phyloP scores from a whole-genome alignment of 2,888 invertebrate genomes.

The Scaptomyza reducta region DNA sequence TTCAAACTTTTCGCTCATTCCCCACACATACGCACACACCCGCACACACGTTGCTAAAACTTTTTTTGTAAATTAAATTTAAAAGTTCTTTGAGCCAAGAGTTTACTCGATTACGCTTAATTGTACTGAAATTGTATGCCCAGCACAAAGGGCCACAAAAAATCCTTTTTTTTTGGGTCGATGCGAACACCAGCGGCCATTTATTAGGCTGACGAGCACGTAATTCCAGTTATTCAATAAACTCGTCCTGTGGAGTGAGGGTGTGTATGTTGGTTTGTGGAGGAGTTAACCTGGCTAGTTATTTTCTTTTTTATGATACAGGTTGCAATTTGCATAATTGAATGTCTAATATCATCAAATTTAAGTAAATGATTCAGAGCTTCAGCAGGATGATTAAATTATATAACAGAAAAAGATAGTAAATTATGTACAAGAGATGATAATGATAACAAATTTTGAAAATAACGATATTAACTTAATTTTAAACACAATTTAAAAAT shows the following conservation, averaged over 20 bases:
- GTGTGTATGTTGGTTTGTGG: not conserved
- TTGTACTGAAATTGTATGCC: constrained; percentile 30
- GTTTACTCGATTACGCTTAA: constrained; percentile 59
- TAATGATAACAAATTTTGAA: not conserved
- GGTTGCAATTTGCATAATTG: not conserved
- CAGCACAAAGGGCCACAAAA: constrained; percentile 8
- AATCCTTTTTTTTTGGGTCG: constrained; percentile 2
- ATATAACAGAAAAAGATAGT: too few species aligned
- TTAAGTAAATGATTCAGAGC: not conserved
- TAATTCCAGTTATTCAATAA: constrained; percentile 11
- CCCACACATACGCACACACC: not conserved
- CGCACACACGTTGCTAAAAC: constrained; percentile 21
- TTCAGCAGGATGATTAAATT: too few species aligned
- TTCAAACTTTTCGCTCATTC: constrained; percentile 25
- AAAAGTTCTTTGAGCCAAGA: constrained; percentile 38
- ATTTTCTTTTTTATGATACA: not conserved
- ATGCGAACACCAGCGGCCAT: constrained; percentile 2
- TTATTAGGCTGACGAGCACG: constrained; percentile 7
- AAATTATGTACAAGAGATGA: too few species aligned
- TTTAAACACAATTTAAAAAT: constrained; percentile 3
- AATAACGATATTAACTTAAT: not conserved
- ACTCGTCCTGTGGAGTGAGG: not conserved
- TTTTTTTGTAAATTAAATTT: constrained; percentile 54
- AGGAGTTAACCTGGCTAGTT: not conserved
- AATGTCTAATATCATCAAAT: not conserved